phyloP scores from a whole-genome alignment of 92 coral and sea anemone species.

The Actinostola sp. region DNA sequence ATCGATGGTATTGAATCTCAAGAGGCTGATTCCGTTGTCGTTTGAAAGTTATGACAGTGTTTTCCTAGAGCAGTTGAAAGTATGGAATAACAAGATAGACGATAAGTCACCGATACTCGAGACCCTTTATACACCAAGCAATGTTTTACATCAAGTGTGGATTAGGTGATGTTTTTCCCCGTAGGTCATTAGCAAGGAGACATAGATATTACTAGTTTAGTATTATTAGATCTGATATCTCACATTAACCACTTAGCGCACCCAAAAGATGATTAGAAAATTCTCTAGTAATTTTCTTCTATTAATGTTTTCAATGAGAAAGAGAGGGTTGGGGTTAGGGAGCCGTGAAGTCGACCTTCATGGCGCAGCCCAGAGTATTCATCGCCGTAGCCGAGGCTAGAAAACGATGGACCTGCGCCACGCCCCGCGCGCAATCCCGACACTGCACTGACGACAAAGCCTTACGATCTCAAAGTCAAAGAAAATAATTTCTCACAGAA shows the following conservation, averaged over 20 bases:
- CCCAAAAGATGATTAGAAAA: slow-evolving; percentile 2
- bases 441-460: too few species aligned
- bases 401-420: too few species aligned
- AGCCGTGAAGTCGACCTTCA: background rate
- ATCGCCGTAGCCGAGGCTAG: too few species aligned
- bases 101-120: background rate
- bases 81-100: slow-evolving; percentile 14
- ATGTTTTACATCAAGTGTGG: background rate
- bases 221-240: background rate
- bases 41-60: slow-evolving; percentile 19
- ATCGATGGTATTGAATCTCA: slow-evolving; percentile 18
- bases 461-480: too few species aligned
- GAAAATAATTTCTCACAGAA: too few species aligned
- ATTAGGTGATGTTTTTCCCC: background rate
- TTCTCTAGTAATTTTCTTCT: too few species aligned
- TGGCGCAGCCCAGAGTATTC: too few species aligned
- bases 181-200: background rate
- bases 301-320: background rate
- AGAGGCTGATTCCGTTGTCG: slow-evolving; percentile 25
- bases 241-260: slow-evolving; percentile 3
- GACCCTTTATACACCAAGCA: background rate
- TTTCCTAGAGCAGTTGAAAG: slow-evolving; percentile 25
- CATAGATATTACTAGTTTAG: background rate
- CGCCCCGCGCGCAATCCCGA: too few species aligned
- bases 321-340: background rate